Conservation (phyloP, 2,888 invertebrate genomes). For the Oeneis ivallda region DNA sequence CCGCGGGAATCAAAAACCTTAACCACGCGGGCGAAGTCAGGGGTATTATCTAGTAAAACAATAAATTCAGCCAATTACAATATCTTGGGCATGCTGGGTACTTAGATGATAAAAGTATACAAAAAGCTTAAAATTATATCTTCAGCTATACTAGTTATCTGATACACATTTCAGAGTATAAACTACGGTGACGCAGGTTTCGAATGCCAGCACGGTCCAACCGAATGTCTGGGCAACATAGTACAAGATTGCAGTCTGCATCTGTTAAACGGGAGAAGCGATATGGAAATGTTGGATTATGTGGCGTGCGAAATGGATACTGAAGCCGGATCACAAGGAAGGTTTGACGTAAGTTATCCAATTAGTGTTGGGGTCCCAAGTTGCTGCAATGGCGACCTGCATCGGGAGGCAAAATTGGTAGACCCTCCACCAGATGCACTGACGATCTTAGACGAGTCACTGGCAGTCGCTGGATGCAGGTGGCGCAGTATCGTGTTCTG, state of each 20-base stretch:
- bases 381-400: too few relatives aligned
- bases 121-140: background rate
- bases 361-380: background rate
- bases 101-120: too few relatives aligned
- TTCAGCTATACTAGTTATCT: background rate
- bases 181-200: slow-evolving; percentile 67
- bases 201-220: slow-evolving; percentile 84
- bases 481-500: too few relatives aligned
- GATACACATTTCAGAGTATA: slow-evolving; percentile 55
- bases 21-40: too few relatives aligned
- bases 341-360: slow-evolving; percentile 47
- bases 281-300: slow-evolving; percentile 64
- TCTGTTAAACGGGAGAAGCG: slow-evolving; percentile 52
- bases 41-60: too few relatives aligned
- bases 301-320: slow-evolving; percentile 79
- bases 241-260: slow-evolving; percentile 83
- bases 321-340: slow-evolving; percentile 57
- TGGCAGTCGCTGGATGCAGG: too few relatives aligned
- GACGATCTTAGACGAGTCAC: too few relatives aligned
- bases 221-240: slow-evolving; percentile 83
- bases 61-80: too few relatives aligned
- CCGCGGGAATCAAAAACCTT: too few relatives aligned
- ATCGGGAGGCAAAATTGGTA: too few relatives aligned
- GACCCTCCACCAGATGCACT: too few relatives aligned
- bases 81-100: too few relatives aligned